Percentiles rank a stretch among this genome's conserved stretches.
Conservation (phyloP, 2,797 vertebrate genomes). For the Mormyrus proboscirostris region DNA sequence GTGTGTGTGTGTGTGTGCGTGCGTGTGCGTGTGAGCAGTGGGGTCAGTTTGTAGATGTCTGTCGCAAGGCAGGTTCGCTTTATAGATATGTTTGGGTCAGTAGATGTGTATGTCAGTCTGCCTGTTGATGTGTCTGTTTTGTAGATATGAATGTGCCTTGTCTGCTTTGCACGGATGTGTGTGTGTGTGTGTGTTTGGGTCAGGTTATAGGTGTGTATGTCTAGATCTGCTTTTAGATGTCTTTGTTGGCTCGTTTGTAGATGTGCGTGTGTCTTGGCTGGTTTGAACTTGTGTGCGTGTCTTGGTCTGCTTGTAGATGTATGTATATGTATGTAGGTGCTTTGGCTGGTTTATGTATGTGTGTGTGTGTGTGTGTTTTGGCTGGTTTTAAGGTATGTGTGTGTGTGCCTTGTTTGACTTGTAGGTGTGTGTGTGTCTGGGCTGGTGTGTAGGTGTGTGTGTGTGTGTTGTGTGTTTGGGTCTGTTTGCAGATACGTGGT, state of each 20-base stretch:
- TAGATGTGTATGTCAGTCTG: background rate
- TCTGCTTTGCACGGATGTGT: background rate
- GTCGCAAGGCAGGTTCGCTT: background rate
- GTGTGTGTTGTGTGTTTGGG: background rate
- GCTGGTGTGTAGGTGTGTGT: background rate
- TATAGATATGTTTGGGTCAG: background rate
- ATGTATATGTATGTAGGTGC: background rate
- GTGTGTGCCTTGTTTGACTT: background rate
- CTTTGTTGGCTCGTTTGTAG: background rate
- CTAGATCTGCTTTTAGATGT: background rate
- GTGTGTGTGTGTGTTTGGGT: background rate
- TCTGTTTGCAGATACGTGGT: background rate
- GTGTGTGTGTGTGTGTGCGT: background rate
- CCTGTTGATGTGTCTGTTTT: background rate
- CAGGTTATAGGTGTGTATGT: background rate
- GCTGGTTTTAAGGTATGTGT: background rate
- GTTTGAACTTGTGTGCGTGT: background rate
- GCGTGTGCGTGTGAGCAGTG: background rate
- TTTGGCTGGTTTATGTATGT: background rate
- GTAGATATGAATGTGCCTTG: background rate
- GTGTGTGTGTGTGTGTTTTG: background rate
- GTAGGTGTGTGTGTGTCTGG: background rate
- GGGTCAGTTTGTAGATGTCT: background rate
- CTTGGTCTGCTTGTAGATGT: background rate
- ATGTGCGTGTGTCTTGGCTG: background rate